Percentiles rank a stretch among this genome's conserved stretches.
Evolutionary conservation across 2,113 vertebrate species (phyloP).

Genomic region (Lucifuga dentata): DNA sequence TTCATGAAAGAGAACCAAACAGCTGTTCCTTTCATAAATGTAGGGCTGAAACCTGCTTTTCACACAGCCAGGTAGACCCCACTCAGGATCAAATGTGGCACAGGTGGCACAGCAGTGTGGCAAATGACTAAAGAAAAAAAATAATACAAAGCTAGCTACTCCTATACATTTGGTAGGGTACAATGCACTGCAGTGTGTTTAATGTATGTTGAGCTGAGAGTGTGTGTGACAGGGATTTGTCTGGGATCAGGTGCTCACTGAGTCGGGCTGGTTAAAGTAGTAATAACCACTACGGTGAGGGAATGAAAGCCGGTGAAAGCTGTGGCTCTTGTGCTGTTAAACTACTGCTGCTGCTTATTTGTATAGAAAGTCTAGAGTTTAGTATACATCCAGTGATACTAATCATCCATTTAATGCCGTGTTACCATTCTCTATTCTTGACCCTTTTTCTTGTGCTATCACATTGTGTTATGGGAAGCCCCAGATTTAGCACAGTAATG

Average conservation of each 20-base stretch:
- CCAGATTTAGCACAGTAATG: too few species aligned
- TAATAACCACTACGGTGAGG: constrained; percentile 21
- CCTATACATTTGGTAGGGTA: constrained; percentile 30
- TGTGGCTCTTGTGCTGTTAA: constrained; percentile 32
- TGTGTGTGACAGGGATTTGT: constrained; percentile 32
- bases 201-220: constrained; percentile 28
- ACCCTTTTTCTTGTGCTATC: too few species aligned
- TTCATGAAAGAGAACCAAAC: constrained; percentile 56
- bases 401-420: too few species aligned
- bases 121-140: too few species aligned
- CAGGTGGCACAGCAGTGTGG: constrained; percentile 67
- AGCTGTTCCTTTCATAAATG: constrained; percentile 35
- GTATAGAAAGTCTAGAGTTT: too few species aligned
- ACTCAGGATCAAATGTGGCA: constrained; percentile 64
- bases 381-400: too few species aligned
- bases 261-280: constrained; percentile 61
- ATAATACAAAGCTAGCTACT: constrained; percentile 23
- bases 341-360: background rate
- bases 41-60: constrained; percentile 5
- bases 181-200: constrained; percentile 33
- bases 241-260: constrained; percentile 64
- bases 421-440: too few species aligned
- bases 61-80: constrained; percentile 43
- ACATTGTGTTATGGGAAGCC: too few species aligned
- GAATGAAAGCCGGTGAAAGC: constrained; percentile 31